Conservation (phyloP, 2,888 invertebrate species). For the Euzetes globulus region DNA sequence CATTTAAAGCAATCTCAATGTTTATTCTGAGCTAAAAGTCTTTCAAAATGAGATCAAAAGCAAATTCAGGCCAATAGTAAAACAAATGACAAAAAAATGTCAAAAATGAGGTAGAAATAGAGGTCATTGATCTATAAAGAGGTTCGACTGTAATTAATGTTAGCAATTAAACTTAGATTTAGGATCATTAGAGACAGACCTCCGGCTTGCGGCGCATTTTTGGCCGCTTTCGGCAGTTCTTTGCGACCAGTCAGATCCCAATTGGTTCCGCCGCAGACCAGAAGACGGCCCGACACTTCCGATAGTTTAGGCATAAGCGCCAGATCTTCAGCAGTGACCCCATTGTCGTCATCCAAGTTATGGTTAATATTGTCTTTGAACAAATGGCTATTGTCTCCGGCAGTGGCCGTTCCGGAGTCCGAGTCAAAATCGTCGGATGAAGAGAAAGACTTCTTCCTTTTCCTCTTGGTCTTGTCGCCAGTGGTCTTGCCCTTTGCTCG, state of each 20-base stretch:
- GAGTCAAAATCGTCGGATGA: slow-evolving; percentile 5
- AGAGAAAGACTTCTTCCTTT: background rate
- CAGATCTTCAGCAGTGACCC: background rate
- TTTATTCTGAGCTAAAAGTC: background rate
- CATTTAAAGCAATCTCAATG: slow-evolving; percentile 49
- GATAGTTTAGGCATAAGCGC: slow-evolving; percentile 8
- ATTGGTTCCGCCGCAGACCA: slow-evolving; percentile 77
- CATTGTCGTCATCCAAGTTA: slow-evolving; percentile 16
- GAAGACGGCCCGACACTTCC: slow-evolving; percentile 55
- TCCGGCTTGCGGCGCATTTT: slow-evolving; percentile 25
- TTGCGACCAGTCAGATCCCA: slow-evolving; percentile 82
- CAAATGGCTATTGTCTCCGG: background rate
- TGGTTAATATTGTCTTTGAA: slow-evolving; percentile 24
- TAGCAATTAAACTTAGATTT: too few relatives aligned
- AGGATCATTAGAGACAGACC: too few relatives aligned
- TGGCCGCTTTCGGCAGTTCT: slow-evolving; percentile 60
- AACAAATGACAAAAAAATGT: background rate
- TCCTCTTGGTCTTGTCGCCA: background rate
- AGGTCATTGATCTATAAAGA: background rate
- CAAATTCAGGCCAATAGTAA: background rate
- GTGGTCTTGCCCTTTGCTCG: background rate
- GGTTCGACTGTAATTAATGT: background rate
- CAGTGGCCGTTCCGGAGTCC: background rate
- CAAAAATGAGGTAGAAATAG: background rate
- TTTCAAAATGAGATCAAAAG: background rate